Base-by-base conservation (phyloP, 1,140 invertebrate species). In the Ganaspis sp. region DNA sequence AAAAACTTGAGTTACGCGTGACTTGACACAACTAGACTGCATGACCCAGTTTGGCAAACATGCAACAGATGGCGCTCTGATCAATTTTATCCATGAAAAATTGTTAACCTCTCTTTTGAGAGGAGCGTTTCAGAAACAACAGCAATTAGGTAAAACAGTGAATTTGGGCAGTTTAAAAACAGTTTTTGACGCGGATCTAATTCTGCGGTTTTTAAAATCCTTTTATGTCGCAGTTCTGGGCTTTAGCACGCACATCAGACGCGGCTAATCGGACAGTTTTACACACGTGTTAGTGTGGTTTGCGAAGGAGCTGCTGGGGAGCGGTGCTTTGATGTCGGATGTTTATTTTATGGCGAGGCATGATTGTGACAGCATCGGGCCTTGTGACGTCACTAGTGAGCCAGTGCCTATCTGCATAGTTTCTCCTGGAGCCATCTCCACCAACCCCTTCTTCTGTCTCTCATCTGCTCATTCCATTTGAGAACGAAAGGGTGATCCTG, bases 271-370 rank as follows among this genome's bases (percentile, higher is more conserved):
- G 64, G 73, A 74, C 64, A 74, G 40, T 37, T 74, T 70, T 69
- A 70, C 74, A 45, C 40, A 53, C 74, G 74, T 75, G 69, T 21
- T 45, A 42, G 73, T 53, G 74, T 34, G 42, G 45, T 69, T 58
- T 21, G 69, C 53, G 15, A 21, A 70, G 34, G 64, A 81, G 70
- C 71, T 17, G 19, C 34, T 29, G 73, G 37, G 21, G 70, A 53
- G 81, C 85, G 83, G 81, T 75, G 73, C 86, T 87, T 87, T 87
- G 83, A 86, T 85, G 83, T 87, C 80, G 80, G 74, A 81, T 84
- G 80, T 86, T 86, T 86, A 84, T 82, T 87, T 83, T 85, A 86
- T 79, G 79, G 78, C 73, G 76, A 75, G 75, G 82, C 83, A 80
- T 82, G 86, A 85, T 86, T 84, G 81, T 82, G 84, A 87, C 85